These are phyloP conservation scores for Pseudomyrmex flavicornis DNA, from an alignment of 1,140 invertebrate species.

Conservation along the genomic window DNA sequence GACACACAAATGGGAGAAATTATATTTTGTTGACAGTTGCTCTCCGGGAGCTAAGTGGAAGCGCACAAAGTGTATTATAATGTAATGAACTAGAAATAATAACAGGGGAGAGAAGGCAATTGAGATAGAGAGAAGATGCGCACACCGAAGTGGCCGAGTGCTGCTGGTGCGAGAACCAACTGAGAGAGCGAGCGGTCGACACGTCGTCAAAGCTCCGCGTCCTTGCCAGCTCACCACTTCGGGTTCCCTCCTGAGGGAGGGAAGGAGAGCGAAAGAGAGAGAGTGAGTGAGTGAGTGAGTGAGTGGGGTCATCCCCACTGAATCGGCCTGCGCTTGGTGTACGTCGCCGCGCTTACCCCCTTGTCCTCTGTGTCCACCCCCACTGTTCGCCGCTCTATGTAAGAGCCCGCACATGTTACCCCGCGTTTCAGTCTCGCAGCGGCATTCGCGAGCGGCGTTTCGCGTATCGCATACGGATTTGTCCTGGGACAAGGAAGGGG, in stretches of 20 bases:
- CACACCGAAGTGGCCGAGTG: conserved; percentile 18
- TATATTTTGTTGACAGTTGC: background rate
- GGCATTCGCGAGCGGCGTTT: conserved; percentile 80
- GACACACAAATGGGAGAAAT: background rate
- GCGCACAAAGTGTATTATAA: background rate
- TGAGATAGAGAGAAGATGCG: background rate
- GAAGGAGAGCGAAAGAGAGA: background rate
- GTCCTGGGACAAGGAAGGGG: conserved; percentile 57
- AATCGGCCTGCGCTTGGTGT: background rate
- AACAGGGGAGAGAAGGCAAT: too few relatives aligned
- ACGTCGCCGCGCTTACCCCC: conserved; percentile 30
- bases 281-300: too few relatives aligned
- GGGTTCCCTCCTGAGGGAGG: conserved; percentile 20
- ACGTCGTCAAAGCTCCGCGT: conserved; percentile 69
- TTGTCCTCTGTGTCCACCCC: conserved; percentile 3
- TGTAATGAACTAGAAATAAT: background rate
- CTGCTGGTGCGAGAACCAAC: conserved; percentile 5
- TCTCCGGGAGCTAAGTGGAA: background rate
- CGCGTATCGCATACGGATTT: conserved; percentile 61
- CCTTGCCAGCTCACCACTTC: conserved; percentile 70
- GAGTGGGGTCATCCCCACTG: conserved; percentile 54
- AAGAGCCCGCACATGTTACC: conserved; percentile 82
- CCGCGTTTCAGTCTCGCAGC: conserved; percentile 83
- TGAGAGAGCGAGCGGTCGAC: conserved; percentile 55
- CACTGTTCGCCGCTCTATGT: conserved; percentile 75